Percentiles rank a stretch among this genome's conserved stretches.
Evolutionary conservation across 2,888 invertebrate species (phyloP).

Genomic region (Oxystoma pomonae): DNA sequence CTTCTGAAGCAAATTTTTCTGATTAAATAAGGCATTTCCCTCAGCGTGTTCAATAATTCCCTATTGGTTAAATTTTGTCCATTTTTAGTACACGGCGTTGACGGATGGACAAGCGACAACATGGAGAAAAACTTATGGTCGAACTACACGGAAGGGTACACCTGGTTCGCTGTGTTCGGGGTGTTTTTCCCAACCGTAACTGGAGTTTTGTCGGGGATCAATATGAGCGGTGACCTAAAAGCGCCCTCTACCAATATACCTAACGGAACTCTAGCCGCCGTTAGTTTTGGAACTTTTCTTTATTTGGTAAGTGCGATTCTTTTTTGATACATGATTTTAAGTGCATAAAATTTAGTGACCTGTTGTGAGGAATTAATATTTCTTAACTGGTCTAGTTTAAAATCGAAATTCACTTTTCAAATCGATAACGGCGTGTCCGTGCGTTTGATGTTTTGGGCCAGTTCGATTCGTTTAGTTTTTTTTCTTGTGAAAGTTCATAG

Average conservation of each 20-base stretch:
- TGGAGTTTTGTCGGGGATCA: constrained; percentile 94
- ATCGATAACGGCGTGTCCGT: no score
- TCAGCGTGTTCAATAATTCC: background rate
- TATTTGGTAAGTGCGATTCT: constrained; percentile 57
- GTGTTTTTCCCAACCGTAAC: constrained; percentile 98
- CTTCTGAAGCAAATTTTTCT: background rate
- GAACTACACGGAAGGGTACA: constrained; percentile 72
- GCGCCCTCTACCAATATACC: constrained; percentile 93
- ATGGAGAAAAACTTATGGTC: constrained; percentile 79
- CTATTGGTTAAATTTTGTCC: constrained; percentile 3
- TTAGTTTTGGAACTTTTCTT: constrained; percentile 82
- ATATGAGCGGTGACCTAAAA: constrained; percentile 95
- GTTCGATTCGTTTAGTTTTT: no score
- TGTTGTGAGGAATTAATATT: no score
- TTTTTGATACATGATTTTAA: no score
- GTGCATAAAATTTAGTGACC: no score
- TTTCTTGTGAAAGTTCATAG: no score
- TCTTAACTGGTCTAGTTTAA: no score
- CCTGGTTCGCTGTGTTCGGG: constrained; percentile 95
- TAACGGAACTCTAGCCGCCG: constrained; percentile 88
- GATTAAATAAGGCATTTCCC: no score
- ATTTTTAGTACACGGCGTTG: constrained; percentile 69
- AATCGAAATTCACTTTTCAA: no score
- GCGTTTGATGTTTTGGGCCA: no score
- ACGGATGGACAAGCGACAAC: constrained; percentile 80